Evolutionary conservation across 2,113 vertebrate genomes (phyloP).

Genomic region (Eolophus roseicapilla): DNA sequence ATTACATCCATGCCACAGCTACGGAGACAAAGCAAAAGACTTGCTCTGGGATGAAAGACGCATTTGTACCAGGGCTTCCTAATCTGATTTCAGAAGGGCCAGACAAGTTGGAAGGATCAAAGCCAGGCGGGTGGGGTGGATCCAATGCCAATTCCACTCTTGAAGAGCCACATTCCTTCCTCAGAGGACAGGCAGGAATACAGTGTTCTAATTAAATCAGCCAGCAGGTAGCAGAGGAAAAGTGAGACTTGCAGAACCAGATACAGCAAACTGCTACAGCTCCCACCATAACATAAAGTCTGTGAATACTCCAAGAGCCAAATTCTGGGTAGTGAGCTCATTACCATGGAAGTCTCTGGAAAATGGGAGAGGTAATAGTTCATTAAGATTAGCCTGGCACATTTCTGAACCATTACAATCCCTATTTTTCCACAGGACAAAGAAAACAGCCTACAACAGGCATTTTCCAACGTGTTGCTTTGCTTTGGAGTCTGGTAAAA

Average conservation of each 20-base stretch:
- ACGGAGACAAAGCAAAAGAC: neutral
- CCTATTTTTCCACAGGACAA: neutral
- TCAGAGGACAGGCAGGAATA: slow-evolving; percentile 1
- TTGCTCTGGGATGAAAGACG: slow-evolving; percentile 9
- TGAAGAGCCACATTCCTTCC: slow-evolving; percentile 41
- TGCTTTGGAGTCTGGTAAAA: neutral
- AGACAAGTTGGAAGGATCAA: slow-evolving; percentile 34
- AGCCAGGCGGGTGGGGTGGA: neutral
- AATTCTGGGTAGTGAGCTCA: neutral
- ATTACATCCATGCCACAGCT: neutral
- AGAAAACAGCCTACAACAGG: neutral
- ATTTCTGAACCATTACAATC: neutral
- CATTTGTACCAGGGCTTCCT: neutral
- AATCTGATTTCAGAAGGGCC: slow-evolving; percentile 9
- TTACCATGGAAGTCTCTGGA: neutral
- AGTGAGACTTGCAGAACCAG: neutral
- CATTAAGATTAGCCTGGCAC: neutral
- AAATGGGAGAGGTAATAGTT: neutral
- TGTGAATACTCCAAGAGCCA: neutral
- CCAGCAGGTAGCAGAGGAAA: neutral
- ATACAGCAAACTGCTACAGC: neutral
- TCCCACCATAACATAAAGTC: neutral
- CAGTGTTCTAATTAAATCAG: neutral
- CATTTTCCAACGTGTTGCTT: neutral
- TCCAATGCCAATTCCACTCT: neutral